A percentile compares a stretch with the other conserved stretches of the same genome.
These are phyloP conservation scores for Typhlichthys subterraneus DNA, from an alignment of 2,797 vertebrate species.

Conservation along the genomic window DNA sequence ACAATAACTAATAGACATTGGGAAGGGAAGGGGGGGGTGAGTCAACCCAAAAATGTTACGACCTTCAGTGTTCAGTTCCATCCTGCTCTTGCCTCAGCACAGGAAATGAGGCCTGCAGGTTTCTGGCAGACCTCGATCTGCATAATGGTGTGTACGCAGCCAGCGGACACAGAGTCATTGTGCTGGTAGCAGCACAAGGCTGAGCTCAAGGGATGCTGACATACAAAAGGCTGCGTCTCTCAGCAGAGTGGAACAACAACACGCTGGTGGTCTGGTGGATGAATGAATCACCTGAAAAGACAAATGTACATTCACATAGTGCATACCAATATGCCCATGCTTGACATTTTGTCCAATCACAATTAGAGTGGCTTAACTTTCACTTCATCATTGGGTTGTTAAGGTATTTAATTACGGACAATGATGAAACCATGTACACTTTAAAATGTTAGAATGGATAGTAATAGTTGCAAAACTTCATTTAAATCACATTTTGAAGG, in stretches of 20 bases:
- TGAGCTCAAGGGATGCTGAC: neutral
- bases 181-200: slow-evolving; percentile 1
- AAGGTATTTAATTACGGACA: too few relatives aligned
- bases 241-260: slow-evolving; percentile 6
- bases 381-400: too few relatives aligned
- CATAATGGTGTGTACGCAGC: neutral
- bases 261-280: neutral
- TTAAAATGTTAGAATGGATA: too few relatives aligned
- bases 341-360: too few relatives aligned
- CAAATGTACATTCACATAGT: too few relatives aligned
- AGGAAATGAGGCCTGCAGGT: neutral
- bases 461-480: too few relatives aligned
- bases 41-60: neutral
- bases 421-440: too few relatives aligned
- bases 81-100: neutral
- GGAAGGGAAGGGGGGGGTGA: neutral
- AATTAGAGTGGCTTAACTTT: too few relatives aligned
- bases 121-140: neutral
- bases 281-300: too few relatives aligned
- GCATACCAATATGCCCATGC: too few relatives aligned
- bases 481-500: too few relatives aligned
- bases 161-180: neutral
- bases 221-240: neutral
- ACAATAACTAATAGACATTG: too few relatives aligned
- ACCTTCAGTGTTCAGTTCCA: neutral